Base-by-base conservation (phyloP, 2,113 vertebrate species). In the Mus pahari region DNA sequence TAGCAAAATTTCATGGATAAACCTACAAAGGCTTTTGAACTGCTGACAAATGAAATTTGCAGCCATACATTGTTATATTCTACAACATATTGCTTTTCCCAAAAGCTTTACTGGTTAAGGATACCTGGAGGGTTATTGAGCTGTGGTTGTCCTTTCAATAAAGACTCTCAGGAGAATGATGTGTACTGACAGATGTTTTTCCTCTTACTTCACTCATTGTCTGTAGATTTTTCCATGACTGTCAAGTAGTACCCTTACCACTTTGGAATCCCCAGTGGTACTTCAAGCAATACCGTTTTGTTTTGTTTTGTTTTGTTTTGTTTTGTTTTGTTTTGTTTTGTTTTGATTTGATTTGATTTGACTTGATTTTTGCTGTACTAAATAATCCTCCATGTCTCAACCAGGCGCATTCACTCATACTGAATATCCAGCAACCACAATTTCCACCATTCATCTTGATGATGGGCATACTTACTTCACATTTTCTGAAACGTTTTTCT, bases 1-100 rank as follows among this genome's bases (percentile, higher is more conserved):
- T 78, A 91, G 86, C 17, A 95, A 92, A 77, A 9, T 39, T 71
- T 91, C 92, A n/a, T 91, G 92, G 73, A 92, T 86, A 36, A 83
- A 86, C 86, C 50, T 86, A 87, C 71, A 45, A 53, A 17, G 20
- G 2, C 26, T 55, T 86, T 94, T 95, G 31, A 75, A 89, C 45
- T 84, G 82, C 48, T 58, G 58, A 90, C 68, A 89, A 94, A 89
- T 66, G 73, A 95, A 96, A n/a, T 48, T 48, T 81, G 42, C 22
- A 89, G 42, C 42, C 58, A 86, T 73, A 92, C 36, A 86, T 78
- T 96, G 53, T 48, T 89, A 58, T 96, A 91, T 95, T 93, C 28
- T 55, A 73, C 79, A 83, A 86, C 84, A 92, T 78, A 73, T 53
- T 93, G 64, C 4, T 87, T 96, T 95, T 45, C 33, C 55, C 48